Base-by-base conservation (phyloP, 2,113 vertebrate species). In the Vicugna pacos region DNA sequence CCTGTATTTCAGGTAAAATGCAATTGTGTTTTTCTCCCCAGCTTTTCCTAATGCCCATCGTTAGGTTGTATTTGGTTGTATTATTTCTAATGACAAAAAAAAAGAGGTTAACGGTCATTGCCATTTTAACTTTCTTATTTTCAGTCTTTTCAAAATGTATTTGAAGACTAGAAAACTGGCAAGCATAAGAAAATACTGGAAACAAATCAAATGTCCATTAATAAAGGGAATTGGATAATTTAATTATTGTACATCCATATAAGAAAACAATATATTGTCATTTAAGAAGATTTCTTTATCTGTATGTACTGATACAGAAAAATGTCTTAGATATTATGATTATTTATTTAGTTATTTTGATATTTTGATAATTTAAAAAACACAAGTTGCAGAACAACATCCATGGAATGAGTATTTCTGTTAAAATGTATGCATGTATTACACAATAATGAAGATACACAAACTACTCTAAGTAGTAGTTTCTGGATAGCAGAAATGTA, bases 1-100 rank as follows among this genome's bases (percentile, higher is more conserved):
- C 97, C 98, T 99, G 1, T 99, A 99, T 98, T 99, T 99, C 99
- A 99, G 99, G 99, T 99, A 96, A 97, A 98, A 38, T 54, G 11
- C 6, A 28, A 10, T 92, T 92, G 16, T 65, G 0, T 42, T 14
- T 67, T 79, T 67, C 32, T 48, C 2, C 1, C 6, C 9, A 19
- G 2, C 20, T 75, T 94, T 95, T 65, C 28, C 73, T 96, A 84
- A 70, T 89, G 56, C 32, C 72, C 75, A 7, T 83, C 52, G 38
- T 87, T 42, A 42, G 94, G 16, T 89, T 8, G 60, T 91, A 52
- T 32, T 94, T 93, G 50, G 19, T 85, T 91, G 5, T 75, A 56
- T 91, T 91, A 35, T 20, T 87, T 73, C 8, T 80, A 28, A 65
- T 79, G 14, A 28, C 6, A 10, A 32, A 24, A 26, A 26, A 48